Evolutionary conservation across 2,113 vertebrate genomes (phyloP).

Genomic region (Megalops atlanticus): DNA sequence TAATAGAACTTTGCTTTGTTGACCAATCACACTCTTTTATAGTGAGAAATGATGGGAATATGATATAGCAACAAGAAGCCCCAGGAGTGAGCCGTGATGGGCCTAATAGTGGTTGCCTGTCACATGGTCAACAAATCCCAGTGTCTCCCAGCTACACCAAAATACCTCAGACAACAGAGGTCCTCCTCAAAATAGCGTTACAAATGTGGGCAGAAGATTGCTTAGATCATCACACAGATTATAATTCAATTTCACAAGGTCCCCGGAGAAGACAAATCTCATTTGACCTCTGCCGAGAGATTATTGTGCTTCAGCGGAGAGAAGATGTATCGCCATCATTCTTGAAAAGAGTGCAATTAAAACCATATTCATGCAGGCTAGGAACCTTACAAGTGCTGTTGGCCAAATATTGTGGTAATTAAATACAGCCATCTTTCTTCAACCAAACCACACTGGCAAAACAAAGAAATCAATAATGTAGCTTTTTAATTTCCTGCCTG

Average conservation of each 20-base stretch:
- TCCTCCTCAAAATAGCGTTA: conserved; percentile 67
- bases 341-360: conserved; percentile 6
- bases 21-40: conserved; percentile 35
- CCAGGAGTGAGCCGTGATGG: conserved; percentile 36
- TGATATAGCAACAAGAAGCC: conserved; percentile 35
- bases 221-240: conserved; percentile 76
- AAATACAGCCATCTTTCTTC: neutral
- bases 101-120: conserved; percentile 18
- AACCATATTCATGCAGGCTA: neutral
- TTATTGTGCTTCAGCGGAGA: conserved; percentile 41
- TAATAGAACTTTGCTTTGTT: no score
- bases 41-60: conserved; percentile 44
- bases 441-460: conserved; percentile 3
- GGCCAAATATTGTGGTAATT: neutral
- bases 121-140: conserved; percentile 49
- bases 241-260: conserved; percentile 77
- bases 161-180: conserved; percentile 61
- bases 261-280: conserved; percentile 68
- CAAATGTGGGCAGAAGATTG: conserved; percentile 71
- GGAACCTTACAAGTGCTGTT: conserved; percentile 10
- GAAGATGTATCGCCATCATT: conserved; percentile 3
- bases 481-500: neutral
- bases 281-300: conserved; percentile 64
- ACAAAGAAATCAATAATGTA: neutral
- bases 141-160: conserved; percentile 60